phyloP scores from a whole-genome alignment of 1,140 invertebrate genomes.

The Hypsibius dujardini region DNA sequence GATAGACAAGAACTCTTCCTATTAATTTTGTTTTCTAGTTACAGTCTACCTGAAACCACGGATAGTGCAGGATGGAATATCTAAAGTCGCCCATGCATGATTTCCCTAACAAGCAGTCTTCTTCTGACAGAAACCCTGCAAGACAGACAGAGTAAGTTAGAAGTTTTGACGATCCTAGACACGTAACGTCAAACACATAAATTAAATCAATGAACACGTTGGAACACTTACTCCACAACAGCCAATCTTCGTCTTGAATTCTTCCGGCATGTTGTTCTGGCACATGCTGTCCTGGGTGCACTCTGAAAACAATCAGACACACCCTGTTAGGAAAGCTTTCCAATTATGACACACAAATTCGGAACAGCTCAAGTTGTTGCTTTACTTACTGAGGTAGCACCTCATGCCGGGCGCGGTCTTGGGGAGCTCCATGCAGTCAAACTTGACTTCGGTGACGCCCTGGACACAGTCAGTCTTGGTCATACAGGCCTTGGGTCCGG shows the following conservation, averaged over 20 bases:
- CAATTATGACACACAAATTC: too few relatives aligned
- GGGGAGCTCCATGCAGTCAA: not conserved
- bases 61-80: too few relatives aligned
- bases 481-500: not conserved
- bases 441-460: not conserved
- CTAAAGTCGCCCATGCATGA: too few relatives aligned
- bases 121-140: not conserved
- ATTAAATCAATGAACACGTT: too few relatives aligned
- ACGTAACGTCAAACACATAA: not conserved
- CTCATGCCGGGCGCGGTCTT: not conserved
- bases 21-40: too few relatives aligned
- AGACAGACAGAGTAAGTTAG: not conserved
- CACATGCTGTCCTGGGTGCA: not conserved
- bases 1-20: too few relatives aligned
- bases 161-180: not conserved
- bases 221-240: constrained; percentile 4
- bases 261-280: constrained; percentile 1
- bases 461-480: not conserved
- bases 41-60: too few relatives aligned
- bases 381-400: not conserved
- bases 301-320: not conserved
- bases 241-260: not conserved
- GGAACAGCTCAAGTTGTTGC: too few relatives aligned
- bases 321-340: too few relatives aligned
- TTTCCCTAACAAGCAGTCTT: not conserved